A percentile compares a stretch with the other conserved stretches of the same genome.
phyloP scores from a whole-genome alignment of 1,140 invertebrate genomes.

The Pogonomyrmex barbatus region DNA sequence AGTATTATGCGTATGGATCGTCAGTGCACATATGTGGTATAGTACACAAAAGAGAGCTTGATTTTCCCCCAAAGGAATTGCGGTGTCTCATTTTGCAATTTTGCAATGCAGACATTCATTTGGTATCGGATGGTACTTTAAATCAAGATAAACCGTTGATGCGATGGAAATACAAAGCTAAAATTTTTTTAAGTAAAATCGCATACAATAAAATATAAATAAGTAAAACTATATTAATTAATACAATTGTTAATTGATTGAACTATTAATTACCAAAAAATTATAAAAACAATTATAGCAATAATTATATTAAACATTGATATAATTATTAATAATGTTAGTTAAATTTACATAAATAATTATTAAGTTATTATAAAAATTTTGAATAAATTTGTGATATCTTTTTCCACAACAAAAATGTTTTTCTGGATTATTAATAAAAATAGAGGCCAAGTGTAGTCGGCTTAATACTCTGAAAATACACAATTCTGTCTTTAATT shows the following conservation, averaged over 20 bases:
- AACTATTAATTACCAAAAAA: too few relatives aligned
- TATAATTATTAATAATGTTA: too few relatives aligned
- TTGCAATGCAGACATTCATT: neutral
- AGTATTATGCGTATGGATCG: slow-evolving; percentile 17
- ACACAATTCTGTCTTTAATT: too few relatives aligned
- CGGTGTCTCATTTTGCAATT: slow-evolving; percentile 16
- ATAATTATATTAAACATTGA: too few relatives aligned
- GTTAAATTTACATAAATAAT: too few relatives aligned
- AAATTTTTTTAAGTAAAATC: neutral
- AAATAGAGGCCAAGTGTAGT: too few relatives aligned
- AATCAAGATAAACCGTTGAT: neutral
- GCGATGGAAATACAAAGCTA: neutral
- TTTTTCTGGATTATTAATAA: too few relatives aligned
- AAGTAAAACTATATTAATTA: neutral
- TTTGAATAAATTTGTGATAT: too few relatives aligned
- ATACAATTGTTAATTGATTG: neutral
- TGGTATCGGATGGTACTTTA: neutral
- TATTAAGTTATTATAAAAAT: too few relatives aligned
- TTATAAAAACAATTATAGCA: too few relatives aligned
- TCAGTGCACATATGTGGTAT: neutral
- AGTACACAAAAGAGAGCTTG: slow-evolving; percentile 35
- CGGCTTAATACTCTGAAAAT: neutral
- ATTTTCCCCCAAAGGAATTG: slow-evolving; percentile 10
- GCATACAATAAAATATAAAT: neutral
- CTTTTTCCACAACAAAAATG: too few relatives aligned